Evolutionary conservation across 1,140 invertebrate species (phyloP), one percentile per base, ranked within the genome.

Genomic region (Phymorhynchus buccinoides): DNA sequence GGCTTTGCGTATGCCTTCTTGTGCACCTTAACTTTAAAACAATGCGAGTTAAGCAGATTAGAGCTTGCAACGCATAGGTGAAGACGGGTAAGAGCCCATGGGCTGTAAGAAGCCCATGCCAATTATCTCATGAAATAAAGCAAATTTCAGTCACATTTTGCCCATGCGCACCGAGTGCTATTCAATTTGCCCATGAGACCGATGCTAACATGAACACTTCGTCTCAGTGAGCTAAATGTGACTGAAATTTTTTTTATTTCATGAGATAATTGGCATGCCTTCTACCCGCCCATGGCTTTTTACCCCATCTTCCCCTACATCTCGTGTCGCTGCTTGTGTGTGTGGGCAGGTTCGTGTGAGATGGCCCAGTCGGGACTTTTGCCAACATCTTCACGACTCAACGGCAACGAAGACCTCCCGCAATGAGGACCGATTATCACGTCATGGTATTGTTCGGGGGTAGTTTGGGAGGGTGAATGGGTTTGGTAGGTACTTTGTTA

Each of bases 341-440:
- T 90, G 90, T 42, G 77, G 75, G 18, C 79, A 92, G 91, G 91
- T 91, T 22, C 78, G 90, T 27, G 91, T 16, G 90, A 89, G 3
- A 78, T 92, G 44, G 85, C 87, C 48, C 88, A 89, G 86, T 90
- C 89, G 22, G 85, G 88, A 84, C 88, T 89, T 52, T 91, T 90
- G 85, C 84, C 79, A 42, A 91, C 85, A 87, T 92, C n/a, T 52
- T 90, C 4, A 75, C 84, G 89, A 77, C 44, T 73, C n/a, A 84
- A 86, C 37, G 90, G 90, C 42, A 52, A 83, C 1, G 85, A 87
- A 18, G 79, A n/a, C 84, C 12, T 83, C 81, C 35, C 87, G 86
- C 0, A 89, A 90, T n/a, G n/a, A 87, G 56, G 87, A 85, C 30
- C 84, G 85, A 37, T 84, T 79, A 37, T 89, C 44, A 90, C 22